Percentiles rank a stretch among this genome's conserved stretches.
phyloP scores from a whole-genome alignment of 2,888 invertebrate genomes.

The Labia minor region DNA sequence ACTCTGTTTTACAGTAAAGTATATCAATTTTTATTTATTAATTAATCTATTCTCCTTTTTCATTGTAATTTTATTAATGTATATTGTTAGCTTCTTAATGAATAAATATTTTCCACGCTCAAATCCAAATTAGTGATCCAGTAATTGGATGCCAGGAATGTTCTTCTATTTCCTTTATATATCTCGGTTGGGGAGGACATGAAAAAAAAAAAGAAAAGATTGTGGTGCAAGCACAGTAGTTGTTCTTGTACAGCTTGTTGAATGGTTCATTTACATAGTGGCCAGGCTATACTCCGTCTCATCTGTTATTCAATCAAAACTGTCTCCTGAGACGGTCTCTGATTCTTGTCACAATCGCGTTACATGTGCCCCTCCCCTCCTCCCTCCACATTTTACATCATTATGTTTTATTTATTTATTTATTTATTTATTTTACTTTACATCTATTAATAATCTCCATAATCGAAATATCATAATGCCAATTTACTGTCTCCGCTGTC shows the following conservation, averaged over 20 bases:
- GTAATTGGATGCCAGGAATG: too few relatives aligned
- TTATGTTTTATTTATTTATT: not conserved
- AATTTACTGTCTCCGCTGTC: constrained; percentile 3
- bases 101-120: too few relatives aligned
- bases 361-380: not conserved
- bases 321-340: not conserved
- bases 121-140: too few relatives aligned
- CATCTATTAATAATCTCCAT: constrained; percentile 7
- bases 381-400: not conserved
- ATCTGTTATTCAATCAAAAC: constrained; percentile 7
- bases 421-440: not conserved
- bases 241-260: constrained; percentile 2
- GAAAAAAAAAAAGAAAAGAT: not conserved
- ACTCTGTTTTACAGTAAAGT: too few relatives aligned
- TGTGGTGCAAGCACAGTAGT: not conserved
- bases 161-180: not conserved
- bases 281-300: not conserved
- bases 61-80: too few relatives aligned
- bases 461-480: constrained; percentile 2
- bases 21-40: too few relatives aligned
- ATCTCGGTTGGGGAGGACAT: not conserved
- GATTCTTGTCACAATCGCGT: not conserved
- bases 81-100: too few relatives aligned
- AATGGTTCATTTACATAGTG: constrained; percentile 13
- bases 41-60: too few relatives aligned